Conservation (phyloP, 2,888 invertebrate species). For the Enoplolaimus lenunculus region DNA sequence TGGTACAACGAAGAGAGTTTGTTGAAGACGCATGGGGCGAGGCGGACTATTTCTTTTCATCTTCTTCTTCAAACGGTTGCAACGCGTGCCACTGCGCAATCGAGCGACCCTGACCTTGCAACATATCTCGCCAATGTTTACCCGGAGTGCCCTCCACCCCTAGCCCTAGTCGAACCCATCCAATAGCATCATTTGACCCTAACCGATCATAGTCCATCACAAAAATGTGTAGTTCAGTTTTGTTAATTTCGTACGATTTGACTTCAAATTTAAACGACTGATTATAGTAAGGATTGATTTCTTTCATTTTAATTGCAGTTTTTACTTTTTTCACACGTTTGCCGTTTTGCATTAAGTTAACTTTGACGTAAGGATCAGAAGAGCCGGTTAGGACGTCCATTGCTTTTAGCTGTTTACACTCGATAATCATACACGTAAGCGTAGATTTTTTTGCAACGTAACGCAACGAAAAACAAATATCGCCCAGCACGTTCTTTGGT, state of each 20-base stretch:
- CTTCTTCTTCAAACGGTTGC: conserved; percentile 76
- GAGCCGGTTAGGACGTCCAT: conserved; percentile 99
- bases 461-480: conserved; percentile 97
- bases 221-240: conserved; percentile 72
- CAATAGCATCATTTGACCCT: conserved; percentile 97
- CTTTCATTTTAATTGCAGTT: conserved; percentile 99
- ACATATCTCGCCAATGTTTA: conserved; percentile 99
- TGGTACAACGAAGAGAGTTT: too few relatives aligned
- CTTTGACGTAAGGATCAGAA: conserved; percentile 94
- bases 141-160: conserved; percentile 62
- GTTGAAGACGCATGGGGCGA: too few relatives aligned
- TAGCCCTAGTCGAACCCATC: conserved; percentile 46
- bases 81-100: conserved; percentile 99
- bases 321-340: conserved; percentile 99
- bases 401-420: conserved; percentile 98
- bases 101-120: conserved; percentile 93
- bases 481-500: conserved; percentile 61
- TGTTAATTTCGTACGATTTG: conserved; percentile 82
- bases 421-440: conserved; percentile 91
- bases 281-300: conserved; percentile 99
- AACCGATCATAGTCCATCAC: conserved; percentile 99
- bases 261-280: conserved; percentile 99
- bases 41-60: background rate
- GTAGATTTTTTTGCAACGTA: conserved; percentile 99
- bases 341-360: conserved; percentile 97